Conservation (phyloP, 2,888 invertebrate genomes). For the Blomia tropicalis region DNA sequence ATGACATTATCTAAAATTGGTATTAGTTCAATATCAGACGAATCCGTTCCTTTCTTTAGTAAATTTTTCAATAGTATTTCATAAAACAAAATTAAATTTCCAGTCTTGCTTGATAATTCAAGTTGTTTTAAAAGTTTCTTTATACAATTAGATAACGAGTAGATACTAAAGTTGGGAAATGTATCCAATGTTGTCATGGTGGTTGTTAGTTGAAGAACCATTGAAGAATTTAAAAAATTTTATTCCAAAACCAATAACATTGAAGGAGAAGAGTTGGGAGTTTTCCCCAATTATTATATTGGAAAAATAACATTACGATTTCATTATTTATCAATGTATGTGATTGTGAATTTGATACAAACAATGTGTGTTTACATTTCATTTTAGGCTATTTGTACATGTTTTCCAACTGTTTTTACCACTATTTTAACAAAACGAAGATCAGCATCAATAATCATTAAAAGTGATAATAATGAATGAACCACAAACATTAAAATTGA, state of each 20-base stretch:
- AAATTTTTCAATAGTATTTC: not conserved
- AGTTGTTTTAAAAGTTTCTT: not conserved
- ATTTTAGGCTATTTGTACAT: not conserved
- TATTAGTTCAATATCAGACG: not conserved
- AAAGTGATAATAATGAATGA: not conserved
- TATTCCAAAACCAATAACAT: too few relatives aligned
- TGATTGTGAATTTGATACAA: not conserved
- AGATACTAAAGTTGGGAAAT: too few relatives aligned
- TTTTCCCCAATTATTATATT: not conserved
- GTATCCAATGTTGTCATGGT: too few relatives aligned
- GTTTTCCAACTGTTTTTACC: too few relatives aligned
- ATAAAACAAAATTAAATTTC: not conserved
- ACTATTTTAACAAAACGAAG: too few relatives aligned
- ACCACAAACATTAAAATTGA: not conserved
- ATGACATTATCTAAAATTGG: not conserved
- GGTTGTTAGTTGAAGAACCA: too few relatives aligned
- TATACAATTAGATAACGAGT: too few relatives aligned
- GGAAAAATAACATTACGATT: not conserved
- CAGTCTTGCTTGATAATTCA: conserved; percentile 8
- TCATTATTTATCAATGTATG: not conserved
- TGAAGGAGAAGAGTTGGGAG: too few relatives aligned
- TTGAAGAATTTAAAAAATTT: too few relatives aligned
- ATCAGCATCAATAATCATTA: too few relatives aligned
- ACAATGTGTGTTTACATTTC: not conserved
- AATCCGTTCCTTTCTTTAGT: not conserved